A percentile compares a stretch with the other conserved stretches of the same genome.
Evolutionary conservation across 2,888 invertebrate genomes (phyloP).

Genomic region (Antitype chi): DNA sequence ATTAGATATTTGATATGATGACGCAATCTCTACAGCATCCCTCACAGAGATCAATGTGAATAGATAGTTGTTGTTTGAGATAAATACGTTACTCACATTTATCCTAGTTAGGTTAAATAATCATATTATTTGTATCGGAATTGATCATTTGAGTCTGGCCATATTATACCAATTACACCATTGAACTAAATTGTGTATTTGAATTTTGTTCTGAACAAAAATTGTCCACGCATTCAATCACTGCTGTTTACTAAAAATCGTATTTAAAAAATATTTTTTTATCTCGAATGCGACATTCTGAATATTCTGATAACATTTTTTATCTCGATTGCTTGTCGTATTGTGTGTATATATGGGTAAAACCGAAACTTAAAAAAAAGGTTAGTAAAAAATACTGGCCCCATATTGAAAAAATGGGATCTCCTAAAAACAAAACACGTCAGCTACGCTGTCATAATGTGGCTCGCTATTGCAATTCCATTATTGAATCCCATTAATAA

Average conservation of each 20-base stretch:
- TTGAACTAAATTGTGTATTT: neutral
- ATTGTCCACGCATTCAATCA: neutral
- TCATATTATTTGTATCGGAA: neutral
- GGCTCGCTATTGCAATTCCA: neutral
- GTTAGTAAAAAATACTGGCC: neutral
- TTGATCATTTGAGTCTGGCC: neutral
- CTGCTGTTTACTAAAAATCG: neutral
- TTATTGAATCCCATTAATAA: neutral
- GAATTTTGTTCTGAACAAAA: neutral
- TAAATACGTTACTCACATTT: neutral
- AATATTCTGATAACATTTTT: neutral
- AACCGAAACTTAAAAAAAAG: neutral
- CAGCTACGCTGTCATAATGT: neutral
- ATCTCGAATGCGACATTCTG: constrained; percentile 6
- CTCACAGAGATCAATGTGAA: constrained; percentile 22
- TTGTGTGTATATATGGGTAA: constrained; percentile 1
- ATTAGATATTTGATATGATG: constrained; percentile 46
- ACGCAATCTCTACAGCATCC: constrained; percentile 39
- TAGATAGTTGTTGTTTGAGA: constrained; percentile 4
- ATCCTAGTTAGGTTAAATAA: neutral
- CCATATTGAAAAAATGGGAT: neutral
- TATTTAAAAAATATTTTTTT: neutral
- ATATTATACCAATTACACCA: neutral
- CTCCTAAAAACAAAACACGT: neutral
- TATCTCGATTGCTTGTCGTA: constrained; percentile 24